Conservation (phyloP, 1,140 invertebrate species). For the Caenorhabditis tropicalis region DNA sequence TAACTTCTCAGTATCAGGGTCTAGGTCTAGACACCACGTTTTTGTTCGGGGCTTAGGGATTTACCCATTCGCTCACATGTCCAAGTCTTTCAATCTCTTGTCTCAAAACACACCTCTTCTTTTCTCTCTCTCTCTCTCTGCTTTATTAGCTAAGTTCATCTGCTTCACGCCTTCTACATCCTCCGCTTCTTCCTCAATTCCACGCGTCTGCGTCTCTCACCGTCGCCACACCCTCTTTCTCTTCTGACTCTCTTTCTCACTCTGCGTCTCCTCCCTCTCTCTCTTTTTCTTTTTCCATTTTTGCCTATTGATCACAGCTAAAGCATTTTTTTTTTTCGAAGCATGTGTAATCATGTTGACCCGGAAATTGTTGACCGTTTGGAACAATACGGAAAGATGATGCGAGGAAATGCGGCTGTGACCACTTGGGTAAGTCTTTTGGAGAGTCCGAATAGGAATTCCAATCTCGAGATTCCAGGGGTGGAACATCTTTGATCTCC, state of each 20-base stretch:
- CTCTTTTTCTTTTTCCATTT: too few relatives aligned
- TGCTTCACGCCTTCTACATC: not conserved
- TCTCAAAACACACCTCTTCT: too few relatives aligned
- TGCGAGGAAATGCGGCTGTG: not conserved
- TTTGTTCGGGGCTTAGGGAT: too few relatives aligned
- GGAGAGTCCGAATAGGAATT: too few relatives aligned
- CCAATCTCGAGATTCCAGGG: not conserved
- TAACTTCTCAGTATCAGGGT: too few relatives aligned
- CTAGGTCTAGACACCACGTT: too few relatives aligned
- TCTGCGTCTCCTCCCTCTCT: not conserved
- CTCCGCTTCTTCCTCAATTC: too few relatives aligned
- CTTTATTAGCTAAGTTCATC: too few relatives aligned
- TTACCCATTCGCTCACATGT: too few relatives aligned
- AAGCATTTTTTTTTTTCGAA: not conserved
- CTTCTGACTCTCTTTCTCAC: not conserved
- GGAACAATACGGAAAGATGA: not conserved
- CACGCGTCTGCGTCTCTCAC: not conserved
- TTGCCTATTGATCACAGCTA: too few relatives aligned
- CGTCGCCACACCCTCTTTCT: not conserved
- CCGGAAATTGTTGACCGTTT: not conserved
- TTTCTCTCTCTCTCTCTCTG: too few relatives aligned
- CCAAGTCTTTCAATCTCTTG: too few relatives aligned
- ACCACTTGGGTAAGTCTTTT: not conserved
- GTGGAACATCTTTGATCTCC: slow-evolving; percentile 14
- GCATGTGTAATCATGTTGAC: not conserved